These are phyloP conservation scores for Reticulitermes speratus DNA, from an alignment of 1,140 invertebrate genomes.

Conservation along the genomic window DNA sequence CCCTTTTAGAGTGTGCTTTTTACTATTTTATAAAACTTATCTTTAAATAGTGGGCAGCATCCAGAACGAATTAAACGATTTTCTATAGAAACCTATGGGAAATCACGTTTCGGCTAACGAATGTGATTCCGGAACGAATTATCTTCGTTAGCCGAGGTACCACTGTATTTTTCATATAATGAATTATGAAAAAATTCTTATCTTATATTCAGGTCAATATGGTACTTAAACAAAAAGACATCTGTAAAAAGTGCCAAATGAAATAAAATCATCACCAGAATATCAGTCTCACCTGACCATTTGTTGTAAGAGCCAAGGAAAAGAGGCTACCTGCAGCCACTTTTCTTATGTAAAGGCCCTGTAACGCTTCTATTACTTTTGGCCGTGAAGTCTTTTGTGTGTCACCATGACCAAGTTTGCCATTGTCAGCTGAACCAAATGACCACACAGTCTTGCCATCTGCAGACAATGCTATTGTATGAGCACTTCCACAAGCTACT, in stretches of 20 bases:
- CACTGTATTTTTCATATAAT: too few relatives aligned
- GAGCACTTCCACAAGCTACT: constrained; percentile 63
- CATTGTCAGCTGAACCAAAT: constrained; percentile 62
- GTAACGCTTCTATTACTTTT: constrained; percentile 62
- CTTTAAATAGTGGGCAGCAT: too few relatives aligned
- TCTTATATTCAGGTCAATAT: too few relatives aligned
- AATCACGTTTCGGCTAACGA: too few relatives aligned
- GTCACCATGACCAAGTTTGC: constrained; percentile 63
- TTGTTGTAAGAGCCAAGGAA: constrained; percentile 59
- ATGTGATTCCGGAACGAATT: too few relatives aligned
- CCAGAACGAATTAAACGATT: too few relatives aligned
- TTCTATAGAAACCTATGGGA: too few relatives aligned
- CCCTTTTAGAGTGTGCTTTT: too few relatives aligned
- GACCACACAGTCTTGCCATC: constrained; percentile 67
- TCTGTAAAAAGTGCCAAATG: too few relatives aligned
- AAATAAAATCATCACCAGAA: not conserved
- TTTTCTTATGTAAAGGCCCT: constrained; percentile 59
- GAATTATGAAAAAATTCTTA: too few relatives aligned
- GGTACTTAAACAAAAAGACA: constrained; percentile 20
- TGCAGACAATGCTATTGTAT: constrained; percentile 60
- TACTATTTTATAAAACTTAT: too few relatives aligned
- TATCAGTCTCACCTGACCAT: constrained; percentile 49
- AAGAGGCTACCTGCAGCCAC: constrained; percentile 61
- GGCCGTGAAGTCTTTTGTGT: constrained; percentile 56
- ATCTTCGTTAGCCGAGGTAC: too few relatives aligned